Evolutionary conservation across 2,797 vertebrate species (phyloP).

Genomic region (Lithobates pipiens): DNA sequence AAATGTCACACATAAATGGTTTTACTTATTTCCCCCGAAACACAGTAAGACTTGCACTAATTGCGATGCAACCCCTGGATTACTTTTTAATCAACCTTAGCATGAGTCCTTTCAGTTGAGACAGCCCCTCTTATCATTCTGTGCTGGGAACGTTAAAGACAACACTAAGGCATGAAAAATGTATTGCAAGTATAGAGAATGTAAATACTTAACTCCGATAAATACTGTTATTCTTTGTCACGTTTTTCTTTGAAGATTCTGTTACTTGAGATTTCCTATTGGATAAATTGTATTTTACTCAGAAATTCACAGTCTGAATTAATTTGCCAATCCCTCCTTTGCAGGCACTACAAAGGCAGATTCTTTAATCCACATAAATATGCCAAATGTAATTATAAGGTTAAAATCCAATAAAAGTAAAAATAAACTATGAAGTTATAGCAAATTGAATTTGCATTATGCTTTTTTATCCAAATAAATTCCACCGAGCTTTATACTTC

Average conservation of each 20-base stretch:
- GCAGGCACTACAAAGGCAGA: slow-evolving; percentile 42
- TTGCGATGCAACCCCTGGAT: slow-evolving; percentile 62
- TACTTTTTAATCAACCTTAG: slow-evolving; percentile 68
- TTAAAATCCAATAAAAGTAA: slow-evolving; percentile 63
- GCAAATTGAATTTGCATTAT: slow-evolving; percentile 62
- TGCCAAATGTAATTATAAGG: slow-evolving; percentile 62
- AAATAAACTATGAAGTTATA: slow-evolving; percentile 60
- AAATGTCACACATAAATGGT: slow-evolving; percentile 61
- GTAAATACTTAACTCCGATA: slow-evolving; percentile 67
- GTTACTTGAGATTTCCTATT: slow-evolving; percentile 63
- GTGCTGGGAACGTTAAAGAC: slow-evolving; percentile 59
- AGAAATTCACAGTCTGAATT: slow-evolving; percentile 60
- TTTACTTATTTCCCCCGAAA: slow-evolving; percentile 62
- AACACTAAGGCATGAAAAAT: slow-evolving; percentile 67
- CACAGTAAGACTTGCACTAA: slow-evolving; percentile 63
- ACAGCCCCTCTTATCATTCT: slow-evolving; percentile 61
- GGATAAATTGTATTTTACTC: slow-evolving; percentile 62
- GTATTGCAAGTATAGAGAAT: slow-evolving; percentile 60
- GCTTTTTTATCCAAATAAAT: slow-evolving; percentile 62
- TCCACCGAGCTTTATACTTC: slow-evolving; percentile 60
- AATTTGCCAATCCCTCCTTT: slow-evolving; percentile 60
- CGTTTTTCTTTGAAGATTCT: slow-evolving; percentile 69
- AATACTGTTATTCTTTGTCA: slow-evolving; percentile 66
- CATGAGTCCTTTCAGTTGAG: slow-evolving; percentile 66
- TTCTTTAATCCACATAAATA: slow-evolving; percentile 59